Base-by-base conservation (phyloP, 2,113 vertebrate genomes). In the Tenrec ecaudatus region DNA sequence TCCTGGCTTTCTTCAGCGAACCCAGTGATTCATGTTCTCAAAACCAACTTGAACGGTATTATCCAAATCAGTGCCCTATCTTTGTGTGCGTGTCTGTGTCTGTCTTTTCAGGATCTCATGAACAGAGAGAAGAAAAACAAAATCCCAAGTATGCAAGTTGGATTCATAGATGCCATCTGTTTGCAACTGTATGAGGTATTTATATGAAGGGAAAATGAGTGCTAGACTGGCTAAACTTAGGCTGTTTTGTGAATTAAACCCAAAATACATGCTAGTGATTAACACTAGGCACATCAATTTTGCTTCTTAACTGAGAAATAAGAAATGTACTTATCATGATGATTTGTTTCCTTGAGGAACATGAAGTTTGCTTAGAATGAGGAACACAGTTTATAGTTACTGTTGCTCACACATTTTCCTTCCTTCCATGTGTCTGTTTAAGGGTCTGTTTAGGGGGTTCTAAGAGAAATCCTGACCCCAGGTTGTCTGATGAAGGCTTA, bases 81-180 rank as follows among this genome's bases (percentile, higher is more conserved):
- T 71, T 3, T 94, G 8, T 93, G 3, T 19, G 2, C 82, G 15
- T 86, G 66, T 89, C 33, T 81, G 17, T 76, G 36, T 94, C 16
- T 53, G 47, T 80, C 68, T 93, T 97, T 96, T 77, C 93, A 99
- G 99, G 99, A 99, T 95, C 97, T 99, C 95, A 99, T 99, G 99
- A 99, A 99, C 97, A 98, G 99, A 87, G 99, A 99, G 97, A 99
- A 99, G 98, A 98, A 98, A 94, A 99, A 99, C 97, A 99, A 99
- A 98, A 99, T 99, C 94, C 99, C 99, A 78, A 99, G 99, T 97
- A 99, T 99, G 99, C 99, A 99, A 97, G 99, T 99, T 97, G 99
- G 99, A 96, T 99, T 99, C 96, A 99, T 99, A 91, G 99, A 99
- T 76, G 99, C 99, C 95, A 99, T 99, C 97, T 99, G 99, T 95